These are phyloP conservation scores for Drosophila nigrodunni DNA, from an alignment of 1,140 invertebrate genomes.

Conservation along the genomic window DNA sequence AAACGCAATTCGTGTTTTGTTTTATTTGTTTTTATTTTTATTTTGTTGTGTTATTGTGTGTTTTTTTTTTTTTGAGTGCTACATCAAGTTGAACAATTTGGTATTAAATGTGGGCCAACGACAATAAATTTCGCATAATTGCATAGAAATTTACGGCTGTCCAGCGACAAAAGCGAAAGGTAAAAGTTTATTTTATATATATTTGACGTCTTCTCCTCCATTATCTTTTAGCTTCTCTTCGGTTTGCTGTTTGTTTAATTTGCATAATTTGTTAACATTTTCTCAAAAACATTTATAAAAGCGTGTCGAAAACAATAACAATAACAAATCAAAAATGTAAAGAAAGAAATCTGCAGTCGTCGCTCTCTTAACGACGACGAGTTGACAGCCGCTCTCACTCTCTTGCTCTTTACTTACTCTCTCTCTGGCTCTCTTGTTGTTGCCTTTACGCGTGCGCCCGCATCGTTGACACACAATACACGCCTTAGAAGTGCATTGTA, in stretches of 20 bases:
- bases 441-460: conserved; percentile 28
- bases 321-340: conserved; percentile 36
- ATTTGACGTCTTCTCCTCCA: conserved; percentile 22
- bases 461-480: conserved; percentile 22
- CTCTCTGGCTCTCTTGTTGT: conserved; percentile 12
- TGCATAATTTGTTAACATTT: conserved; percentile 45
- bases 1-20: neutral
- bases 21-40: conserved; percentile 22
- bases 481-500: conserved; percentile 34
- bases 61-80: neutral
- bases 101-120: conserved; percentile 44
- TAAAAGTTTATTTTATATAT: conserved; percentile 47
- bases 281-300: conserved; percentile 13
- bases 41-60: conserved; percentile 5
- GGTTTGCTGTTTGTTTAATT: conserved; percentile 25
- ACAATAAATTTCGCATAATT: conserved; percentile 43
- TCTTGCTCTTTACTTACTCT: conserved; percentile 7
- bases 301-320: conserved; percentile 21
- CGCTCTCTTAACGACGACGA: neutral
- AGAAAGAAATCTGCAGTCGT: conserved; percentile 17
- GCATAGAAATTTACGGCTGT: conserved; percentile 41
- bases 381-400: neutral
- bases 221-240: conserved; percentile 13
- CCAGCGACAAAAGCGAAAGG: conserved; percentile 60
- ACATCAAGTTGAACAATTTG: conserved; percentile 14